Conservation (phyloP, 2,797 vertebrate genomes). For the Synaphobranchus kaupii region DNA sequence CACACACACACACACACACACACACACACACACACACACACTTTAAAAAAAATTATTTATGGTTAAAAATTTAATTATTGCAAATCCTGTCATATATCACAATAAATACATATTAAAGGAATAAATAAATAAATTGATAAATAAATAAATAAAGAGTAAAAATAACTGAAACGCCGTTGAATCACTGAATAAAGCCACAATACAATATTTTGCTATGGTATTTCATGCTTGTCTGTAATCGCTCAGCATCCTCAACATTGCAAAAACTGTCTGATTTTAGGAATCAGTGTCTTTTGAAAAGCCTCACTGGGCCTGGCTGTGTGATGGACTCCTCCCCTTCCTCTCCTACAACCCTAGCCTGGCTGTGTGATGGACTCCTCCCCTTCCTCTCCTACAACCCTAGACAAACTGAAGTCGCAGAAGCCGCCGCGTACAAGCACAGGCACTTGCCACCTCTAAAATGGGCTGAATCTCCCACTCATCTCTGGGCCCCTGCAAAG, state of each 20-base stretch:
- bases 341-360: conserved; percentile 34
- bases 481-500: conserved; percentile 5
- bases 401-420: background rate
- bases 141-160: background rate
- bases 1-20: background rate
- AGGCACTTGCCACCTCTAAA: conserved; percentile 20
- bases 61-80: background rate
- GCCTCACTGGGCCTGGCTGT: background rate
- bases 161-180: conserved; percentile 28
- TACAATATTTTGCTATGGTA: background rate
- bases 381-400: conserved; percentile 42
- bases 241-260: background rate
- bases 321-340: conserved; percentile 32
- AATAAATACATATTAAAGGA: no score
- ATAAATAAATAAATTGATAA: background rate
- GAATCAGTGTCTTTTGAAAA: background rate
- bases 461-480: background rate
- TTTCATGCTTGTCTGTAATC: background rate
- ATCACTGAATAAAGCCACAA: background rate
- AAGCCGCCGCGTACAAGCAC: background rate
- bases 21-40: no score
- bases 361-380: background rate
- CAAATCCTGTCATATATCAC: background rate
- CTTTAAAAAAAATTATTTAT: no score
- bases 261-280: background rate